Evolutionary conservation across 2,113 vertebrate species (phyloP), one percentile per base, ranked within the genome.

Genomic region (Daboia siamensis): DNA sequence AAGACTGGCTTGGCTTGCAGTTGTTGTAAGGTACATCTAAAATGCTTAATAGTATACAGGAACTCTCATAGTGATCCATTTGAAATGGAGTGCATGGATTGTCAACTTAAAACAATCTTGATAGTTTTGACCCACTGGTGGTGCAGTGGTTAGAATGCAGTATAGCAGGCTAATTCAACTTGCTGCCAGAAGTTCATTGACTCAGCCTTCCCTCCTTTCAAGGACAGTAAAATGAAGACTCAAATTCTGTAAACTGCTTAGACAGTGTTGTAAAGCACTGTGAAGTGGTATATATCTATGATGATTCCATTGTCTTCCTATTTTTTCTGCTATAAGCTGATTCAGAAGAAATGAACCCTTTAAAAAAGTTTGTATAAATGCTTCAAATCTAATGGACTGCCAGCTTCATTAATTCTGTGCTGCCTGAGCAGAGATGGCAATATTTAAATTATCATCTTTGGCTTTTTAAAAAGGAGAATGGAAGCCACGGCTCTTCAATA

Each of bases 371-470:
- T 69, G 24, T 48, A 87, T 54, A 69, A 87, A 29, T 20, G 29
- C 17, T 7, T 56, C 39, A 13, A 84, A 84, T 23, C n/a, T 33
- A 56, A 55, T 17, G 11, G 48, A 80, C 29, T 33, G 48, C 20
- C n/a, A 33, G 86, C n/a, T 54, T 87, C 26, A 10, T 92, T 74
- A 88, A 88, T 92, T 88, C 48, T 52, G 11, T n/a, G 56, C 29
- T 64, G 86, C n/a, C 21, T 69, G 9, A 59, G 33, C 57, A 88
- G 13, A 44, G 74, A 91, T 57, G 54, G 54, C 48, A 39, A 44
- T 91, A 57, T 91, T 91, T 90, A 91, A 91, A 39, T 92, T 44
- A 55, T 21, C 52, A 33, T 69, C 51, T 86, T 91, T 87, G 39
- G n/a, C 48, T 88, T 48, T 87, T 74, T 74, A 21, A 69, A 51